phyloP scores from a whole-genome alignment of 1,140 invertebrate genomes.

The Apis mellifera region Amel_HAv3.1 CM009931.2:7591501-7592000 shows the following conservation, averaged over 20 bases:
- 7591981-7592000: conserved; percentile 84
- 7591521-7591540: conserved; percentile 71
- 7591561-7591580: conserved; percentile 87
- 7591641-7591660: conserved; percentile 96
- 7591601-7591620: conserved; percentile 92
- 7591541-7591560: conserved; percentile 84
- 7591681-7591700: conserved; percentile 88
- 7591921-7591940: conserved; percentile 34
- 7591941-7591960: conserved; percentile 87
- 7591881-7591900: no score
- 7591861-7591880: no score
- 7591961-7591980: conserved; percentile 88
- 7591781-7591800: no score
- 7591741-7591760: no score
- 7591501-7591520: conserved; percentile 83
- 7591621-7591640: conserved; percentile 96
- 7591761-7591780: no score
- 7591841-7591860: no score
- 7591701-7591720: no score
- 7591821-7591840: no score
- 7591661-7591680: conserved; percentile 92
- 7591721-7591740: no score
- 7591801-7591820: no score
- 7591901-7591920: no score
- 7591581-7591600: conserved; percentile 87